phyloP scores from a whole-genome alignment of 2,888 invertebrate species.

The Ellobium chinense region DNA sequence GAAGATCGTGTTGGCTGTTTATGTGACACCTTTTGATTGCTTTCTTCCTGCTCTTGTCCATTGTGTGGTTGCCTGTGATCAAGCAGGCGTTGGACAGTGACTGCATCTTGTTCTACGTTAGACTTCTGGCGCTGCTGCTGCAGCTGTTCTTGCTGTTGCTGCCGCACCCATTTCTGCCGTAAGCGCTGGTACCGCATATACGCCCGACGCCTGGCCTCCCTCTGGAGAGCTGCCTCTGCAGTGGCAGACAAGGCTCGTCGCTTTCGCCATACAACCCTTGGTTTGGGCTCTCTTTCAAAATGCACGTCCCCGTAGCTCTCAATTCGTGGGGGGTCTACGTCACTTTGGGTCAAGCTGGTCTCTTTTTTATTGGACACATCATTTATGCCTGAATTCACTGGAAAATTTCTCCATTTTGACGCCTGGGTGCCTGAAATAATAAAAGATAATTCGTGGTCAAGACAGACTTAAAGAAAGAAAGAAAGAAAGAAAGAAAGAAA shows the following conservation, averaged over 20 bases:
- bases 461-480: background rate
- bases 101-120: background rate
- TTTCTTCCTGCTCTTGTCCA: background rate
- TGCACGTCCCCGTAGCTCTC: no score
- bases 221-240: background rate
- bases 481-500: background rate
- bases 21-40: background rate
- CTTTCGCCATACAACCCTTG: background rate
- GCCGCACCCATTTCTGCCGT: background rate
- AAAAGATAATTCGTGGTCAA: background rate
- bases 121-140: slow-evolving; percentile 1
- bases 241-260: background rate
- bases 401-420: background rate
- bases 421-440: background rate
- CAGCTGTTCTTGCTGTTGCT: background rate
- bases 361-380: no score
- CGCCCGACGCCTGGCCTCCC: background rate
- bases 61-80: background rate
- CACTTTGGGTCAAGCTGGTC: no score
- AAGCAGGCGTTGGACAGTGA: background rate
- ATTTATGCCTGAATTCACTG: background rate
- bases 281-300: no score
- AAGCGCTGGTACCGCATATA: background rate
- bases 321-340: no score
- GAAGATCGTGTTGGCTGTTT: background rate